A percentile compares a stretch with the other conserved stretches of the same genome.
Conservation (phyloP, 1,140 invertebrate species). For the Ridgeia piscesae region DNA sequence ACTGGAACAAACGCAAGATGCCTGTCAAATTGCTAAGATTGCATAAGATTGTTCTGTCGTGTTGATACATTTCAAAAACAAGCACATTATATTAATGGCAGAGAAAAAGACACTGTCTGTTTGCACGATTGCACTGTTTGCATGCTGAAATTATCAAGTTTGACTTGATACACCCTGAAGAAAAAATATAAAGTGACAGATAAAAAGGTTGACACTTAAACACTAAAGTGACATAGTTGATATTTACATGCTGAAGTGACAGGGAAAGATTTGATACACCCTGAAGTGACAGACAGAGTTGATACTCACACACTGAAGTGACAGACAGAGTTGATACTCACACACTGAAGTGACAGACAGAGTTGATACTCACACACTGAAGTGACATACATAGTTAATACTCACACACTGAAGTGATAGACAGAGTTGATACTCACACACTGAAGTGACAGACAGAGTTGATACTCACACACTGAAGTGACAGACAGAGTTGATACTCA, state of each 20-base stretch:
- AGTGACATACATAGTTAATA: conserved; percentile 41
- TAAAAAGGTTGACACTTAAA: conserved; percentile 26
- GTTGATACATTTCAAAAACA: no score
- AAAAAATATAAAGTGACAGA: conserved; percentile 68
- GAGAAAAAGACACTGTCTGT: no score
- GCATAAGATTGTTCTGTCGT: no score
- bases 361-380: neutral
- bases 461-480: neutral
- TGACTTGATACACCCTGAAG: neutral
- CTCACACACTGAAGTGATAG: conserved; percentile 80
- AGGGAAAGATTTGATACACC: conserved; percentile 40
- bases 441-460: no score
- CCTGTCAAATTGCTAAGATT: no score
- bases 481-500: conserved; percentile 61
- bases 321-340: conserved; percentile 60
- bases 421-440: conserved; percentile 44
- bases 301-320: conserved; percentile 77
- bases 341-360: no score
- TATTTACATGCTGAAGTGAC: neutral
- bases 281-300: neutral
- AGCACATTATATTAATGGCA: no score
- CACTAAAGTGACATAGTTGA: neutral
- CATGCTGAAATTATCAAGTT: no score
- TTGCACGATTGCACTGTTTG: no score
- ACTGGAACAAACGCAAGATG: no score